phyloP scores from a whole-genome alignment of 1,140 invertebrate species.

The Cydia fagiglandana region DNA sequence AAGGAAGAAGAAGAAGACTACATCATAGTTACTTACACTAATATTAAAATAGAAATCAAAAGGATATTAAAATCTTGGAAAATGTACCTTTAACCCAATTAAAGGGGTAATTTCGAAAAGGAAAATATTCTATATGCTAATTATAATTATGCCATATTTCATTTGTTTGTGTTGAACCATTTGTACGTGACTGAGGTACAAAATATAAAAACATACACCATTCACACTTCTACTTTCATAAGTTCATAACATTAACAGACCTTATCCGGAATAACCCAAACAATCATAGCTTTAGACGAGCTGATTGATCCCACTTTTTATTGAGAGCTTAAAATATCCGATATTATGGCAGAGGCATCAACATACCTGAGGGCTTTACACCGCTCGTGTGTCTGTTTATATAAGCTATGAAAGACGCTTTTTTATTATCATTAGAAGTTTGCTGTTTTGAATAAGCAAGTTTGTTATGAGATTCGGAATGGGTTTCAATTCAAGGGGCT shows the following conservation, averaged over 20 bases:
- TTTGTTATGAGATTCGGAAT: conserved; percentile 2
- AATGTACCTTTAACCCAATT: too few species aligned
- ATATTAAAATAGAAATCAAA: too few species aligned
- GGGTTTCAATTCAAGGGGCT: not conserved
- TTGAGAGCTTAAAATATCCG: conserved; percentile 32
- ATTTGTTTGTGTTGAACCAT: too few species aligned
- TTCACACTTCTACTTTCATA: not conserved
- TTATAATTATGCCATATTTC: too few species aligned
- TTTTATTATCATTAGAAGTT: conserved; percentile 23
- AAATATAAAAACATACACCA: too few species aligned
- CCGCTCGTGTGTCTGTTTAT: conserved; percentile 10
- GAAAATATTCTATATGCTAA: too few species aligned
- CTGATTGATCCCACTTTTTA: conserved; percentile 28
- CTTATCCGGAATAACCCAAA: not conserved
- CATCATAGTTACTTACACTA: too few species aligned
- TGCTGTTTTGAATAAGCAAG: conserved; percentile 28
- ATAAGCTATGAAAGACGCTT: conserved; percentile 24
- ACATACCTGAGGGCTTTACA: conserved; percentile 31
- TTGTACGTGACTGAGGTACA: too few species aligned
- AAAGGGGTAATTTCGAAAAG: too few species aligned
- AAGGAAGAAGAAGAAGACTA: too few species aligned
- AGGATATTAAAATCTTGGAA: too few species aligned
- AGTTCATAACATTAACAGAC: not conserved
- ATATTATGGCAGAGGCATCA: conserved; percentile 24
- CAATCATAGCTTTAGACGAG: conserved; percentile 16